Evolutionary conservation across 2,888 invertebrate genomes (phyloP).

Genomic region (Hirtodrosophila trivittata): DNA sequence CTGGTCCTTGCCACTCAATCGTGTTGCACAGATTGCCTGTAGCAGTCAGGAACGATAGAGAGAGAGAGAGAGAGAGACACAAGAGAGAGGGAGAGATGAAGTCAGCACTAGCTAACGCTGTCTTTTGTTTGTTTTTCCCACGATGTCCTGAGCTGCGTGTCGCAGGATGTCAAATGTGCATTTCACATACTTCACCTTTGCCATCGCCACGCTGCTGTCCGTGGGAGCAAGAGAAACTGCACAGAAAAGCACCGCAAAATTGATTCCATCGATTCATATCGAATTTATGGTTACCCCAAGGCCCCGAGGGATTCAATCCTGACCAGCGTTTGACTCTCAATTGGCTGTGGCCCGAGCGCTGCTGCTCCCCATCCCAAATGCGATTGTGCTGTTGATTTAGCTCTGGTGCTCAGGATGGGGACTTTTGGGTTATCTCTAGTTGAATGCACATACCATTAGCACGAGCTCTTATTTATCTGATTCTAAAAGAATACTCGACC

Average conservation of each 20-base stretch:
- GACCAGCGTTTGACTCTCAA: slow-evolving; percentile 29
- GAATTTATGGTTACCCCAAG: slow-evolving; percentile 39
- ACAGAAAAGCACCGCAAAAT: slow-evolving; percentile 34
- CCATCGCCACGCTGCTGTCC: slow-evolving; percentile 10
- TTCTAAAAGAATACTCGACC: neutral
- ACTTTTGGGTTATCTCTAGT: neutral
- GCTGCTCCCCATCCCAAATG: neutral
- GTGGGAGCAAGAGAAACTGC: neutral
- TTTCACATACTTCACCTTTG: slow-evolving; percentile 23
- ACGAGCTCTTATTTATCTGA: neutral
- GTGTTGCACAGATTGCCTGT: slow-evolving; percentile 8
- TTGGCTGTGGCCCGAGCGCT: slow-evolving; percentile 7
- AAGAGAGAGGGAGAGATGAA: neutral
- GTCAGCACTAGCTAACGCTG: neutral
- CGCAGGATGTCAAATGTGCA: slow-evolving; percentile 34
- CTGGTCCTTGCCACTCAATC: slow-evolving; percentile 12
- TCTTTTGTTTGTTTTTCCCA: slow-evolving; percentile 42
- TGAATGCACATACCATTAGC: neutral
- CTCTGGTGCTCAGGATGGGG: neutral
- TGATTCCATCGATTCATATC: slow-evolving; percentile 66
- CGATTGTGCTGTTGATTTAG: neutral
- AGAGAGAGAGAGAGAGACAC: too few species aligned
- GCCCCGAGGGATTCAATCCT: slow-evolving; percentile 17
- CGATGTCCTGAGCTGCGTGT: slow-evolving; percentile 38
- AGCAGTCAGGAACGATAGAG: too few species aligned